Base-by-base conservation (phyloP, 1,140 invertebrate genomes). In the Thrips palmi region DNA sequence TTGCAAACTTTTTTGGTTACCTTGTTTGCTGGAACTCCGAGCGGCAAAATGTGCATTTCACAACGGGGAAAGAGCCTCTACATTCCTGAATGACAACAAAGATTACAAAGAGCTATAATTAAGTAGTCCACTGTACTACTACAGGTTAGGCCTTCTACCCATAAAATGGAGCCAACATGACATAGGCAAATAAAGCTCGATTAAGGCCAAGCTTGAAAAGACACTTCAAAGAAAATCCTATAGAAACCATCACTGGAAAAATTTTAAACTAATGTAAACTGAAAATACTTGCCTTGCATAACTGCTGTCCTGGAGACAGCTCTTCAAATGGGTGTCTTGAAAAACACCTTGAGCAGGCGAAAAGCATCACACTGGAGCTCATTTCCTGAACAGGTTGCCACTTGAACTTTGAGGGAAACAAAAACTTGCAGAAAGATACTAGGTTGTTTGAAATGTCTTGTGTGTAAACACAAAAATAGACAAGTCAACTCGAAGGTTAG, bases 31-130 rank as follows among this genome's bases (percentile, higher is more conserved):
- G 88, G 63, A 94, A 96, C 71, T 96, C 89, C 29, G 86, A 85
- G 51, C 91, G 74, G 64, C 91, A 97, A 63, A 93, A 97, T 45
- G 87, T 93, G 65, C 91, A 97, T 65, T 94, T 94, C 40, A 93
- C 85, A 51, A 89, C 74, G 37, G 87, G 86, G 67, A 80, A 92
- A 50, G 81, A 73, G 51, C 85, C 87, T 53, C 89, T 74, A 67
- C 91, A 94, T 67, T 89, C 86, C 89, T 96, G 64, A 56, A 65
- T 68, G 51, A 57, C 53, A 60, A 55, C 49, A 51, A 30, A 36
- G 38, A 21, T 17, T 12, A 36, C 20, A 21, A 27, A 21, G 10
- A 2, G n/a, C 2, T 28, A 36, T 12, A 30, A 6, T 5, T 10
- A 24, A 10, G 4, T 35, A 36, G 11, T 23, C 14, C 31, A 2